Base-by-base conservation (phyloP, 2,888 invertebrate genomes). In the Gandaritis pyraliata region DNA sequence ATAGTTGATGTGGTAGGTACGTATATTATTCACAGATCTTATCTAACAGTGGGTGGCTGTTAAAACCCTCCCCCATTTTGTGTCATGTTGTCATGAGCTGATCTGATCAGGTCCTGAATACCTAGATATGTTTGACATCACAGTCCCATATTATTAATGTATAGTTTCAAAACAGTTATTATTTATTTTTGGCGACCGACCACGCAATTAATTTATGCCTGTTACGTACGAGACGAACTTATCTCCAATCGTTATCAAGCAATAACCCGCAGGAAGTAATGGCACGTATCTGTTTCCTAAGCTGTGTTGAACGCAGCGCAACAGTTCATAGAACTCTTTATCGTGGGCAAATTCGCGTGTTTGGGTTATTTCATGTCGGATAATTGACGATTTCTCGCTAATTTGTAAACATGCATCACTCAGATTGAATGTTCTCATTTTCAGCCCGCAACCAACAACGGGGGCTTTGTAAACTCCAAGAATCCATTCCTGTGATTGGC, bases 401-500 rank as follows among this genome's bases (percentile, higher is more conserved):
- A 52, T 61, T 52, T n/a, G 56, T 68, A 60, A 62, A 56, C 59
- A 62, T 41, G 18, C 18, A 29, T 50, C 29, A 55, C 50, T 46
- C 15, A 46, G 12, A 43, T 36, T 49, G 16, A 3, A 23, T 55
- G 39, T 52, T 69, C 69, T 71, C 70, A 60, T 87, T 86, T 63
- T 62, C 78, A 88, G 90, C 83, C 84, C 43, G 69, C 87, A 38
- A 72, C 85, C 63, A 89, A 85, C 79, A 88, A 87, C 72, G 85
- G 87, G 56, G 78, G 82, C 63, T 86, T 83, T 73, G 73, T 81
- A n/a, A 88, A 88, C 78, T 87, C 90, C 29, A 90, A 90, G 70
- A 92, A 92, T 73, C 92, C 92, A 66, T 92, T 92, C 77, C 90
- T 92, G 69, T 92, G 86, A 91, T 81, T 74, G 70, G 61, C 56